Conservation (phyloP, 2,113 vertebrate species). For the Centropristis striata region DNA sequence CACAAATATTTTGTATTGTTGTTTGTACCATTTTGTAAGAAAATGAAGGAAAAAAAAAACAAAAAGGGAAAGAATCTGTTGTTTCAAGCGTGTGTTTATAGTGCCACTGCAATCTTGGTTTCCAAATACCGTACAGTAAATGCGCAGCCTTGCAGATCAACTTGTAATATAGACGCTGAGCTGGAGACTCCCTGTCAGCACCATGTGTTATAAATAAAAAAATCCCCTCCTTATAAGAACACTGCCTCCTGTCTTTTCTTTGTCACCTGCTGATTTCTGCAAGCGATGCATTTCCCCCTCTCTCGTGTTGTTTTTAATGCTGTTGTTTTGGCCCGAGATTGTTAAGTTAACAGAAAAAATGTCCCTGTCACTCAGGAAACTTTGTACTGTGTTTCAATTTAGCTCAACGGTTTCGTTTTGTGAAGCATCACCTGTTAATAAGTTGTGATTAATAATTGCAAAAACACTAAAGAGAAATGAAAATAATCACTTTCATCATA, state of each 20-base stretch:
- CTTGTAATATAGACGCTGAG: constrained; percentile 87
- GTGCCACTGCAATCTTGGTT: constrained; percentile 91
- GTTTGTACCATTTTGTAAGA: constrained; percentile 99
- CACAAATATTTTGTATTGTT: constrained; percentile 99
- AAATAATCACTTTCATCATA: neutral
- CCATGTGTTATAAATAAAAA: constrained; percentile 90
- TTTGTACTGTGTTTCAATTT: neutral
- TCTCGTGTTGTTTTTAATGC: constrained; percentile 4
- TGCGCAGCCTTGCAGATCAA: constrained; percentile 89
- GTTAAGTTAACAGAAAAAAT: neutral
- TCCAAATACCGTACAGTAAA: constrained; percentile 86
- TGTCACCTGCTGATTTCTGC: constrained; percentile 28
- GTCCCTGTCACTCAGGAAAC: neutral
- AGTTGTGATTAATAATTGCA: neutral
- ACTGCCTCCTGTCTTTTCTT: constrained; percentile 62
- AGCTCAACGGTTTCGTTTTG: neutral
- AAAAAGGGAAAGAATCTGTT: constrained; percentile 84
- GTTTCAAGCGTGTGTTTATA: constrained; percentile 92
- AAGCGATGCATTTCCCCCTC: neutral
- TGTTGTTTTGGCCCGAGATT: neutral
- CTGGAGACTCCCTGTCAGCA: constrained; percentile 82
- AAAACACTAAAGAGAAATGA: neutral
- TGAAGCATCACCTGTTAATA: neutral
- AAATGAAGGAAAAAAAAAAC: constrained; percentile 79
- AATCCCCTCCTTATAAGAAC: constrained; percentile 84